Base-by-base conservation (phyloP, 2,113 vertebrate genomes). In the Phoenicopterus ruber region DNA sequence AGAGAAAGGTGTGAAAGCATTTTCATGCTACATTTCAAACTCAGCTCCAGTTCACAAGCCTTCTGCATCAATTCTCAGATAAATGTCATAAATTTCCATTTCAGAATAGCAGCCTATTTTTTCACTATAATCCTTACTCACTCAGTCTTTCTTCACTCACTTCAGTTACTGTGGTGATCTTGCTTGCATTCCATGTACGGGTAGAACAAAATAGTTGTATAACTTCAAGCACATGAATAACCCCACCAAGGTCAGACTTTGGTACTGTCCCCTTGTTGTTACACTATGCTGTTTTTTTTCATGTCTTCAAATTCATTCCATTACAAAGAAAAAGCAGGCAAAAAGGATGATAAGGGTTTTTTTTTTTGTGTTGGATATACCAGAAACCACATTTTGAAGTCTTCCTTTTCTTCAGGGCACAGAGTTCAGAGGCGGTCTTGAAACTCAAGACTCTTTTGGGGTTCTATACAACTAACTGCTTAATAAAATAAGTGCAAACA, bases 1-100 rank as follows among this genome's bases (percentile, higher is more conserved):
- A 76, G n/a, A 79, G 36, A 79, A 83, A 95, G 40, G 36, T 69
- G 65, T 71, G 65, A 92, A 89, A 84, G 15, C 10, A 79, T 94
- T 94, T 95, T 94, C 44, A 55, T 88, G 71, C 82, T 46, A 62
- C 79, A 86, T 92, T 95, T 92, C 88, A 92, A 94, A 85, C 66
- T 91, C 31, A 15, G 69, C 34, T 92, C 42, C 17, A 81, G 44
- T 71, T 94, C 72, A 59, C 26, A 74, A 90, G 76, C 50, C 66
- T 82, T 95, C 77, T 85, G 49, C 88, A 82, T 90, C 77, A 94
- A 55, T 93, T 82, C 89, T 87, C 73, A 91, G 61, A 90, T 69
- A 96, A 85, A 65, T 82, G 81, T 49, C 61, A 94, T 31, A 74
- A 26, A 95, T 89, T 87, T 96, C 83, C 73, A 87, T 65, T 95